These are phyloP conservation scores for Apodemus agrarius DNA, from an alignment of 2,797 vertebrate species.

Conservation along the genomic window DNA sequence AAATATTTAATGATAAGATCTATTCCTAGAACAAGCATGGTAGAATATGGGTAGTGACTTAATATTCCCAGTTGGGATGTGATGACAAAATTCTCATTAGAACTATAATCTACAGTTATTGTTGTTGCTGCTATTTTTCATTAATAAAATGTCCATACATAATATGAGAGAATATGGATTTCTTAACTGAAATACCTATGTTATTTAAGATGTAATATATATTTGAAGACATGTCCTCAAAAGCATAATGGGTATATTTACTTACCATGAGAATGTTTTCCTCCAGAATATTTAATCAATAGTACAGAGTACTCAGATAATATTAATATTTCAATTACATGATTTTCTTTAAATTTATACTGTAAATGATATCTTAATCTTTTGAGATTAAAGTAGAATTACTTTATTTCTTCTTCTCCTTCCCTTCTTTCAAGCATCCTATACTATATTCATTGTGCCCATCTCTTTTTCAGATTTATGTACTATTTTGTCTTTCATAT, in stretches of 20 bases:
- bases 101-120: background rate
- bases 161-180: background rate
- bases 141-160: background rate
- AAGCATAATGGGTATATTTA: background rate
- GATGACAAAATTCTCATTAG: background rate
- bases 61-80: accelerated
- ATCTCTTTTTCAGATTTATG: background rate
- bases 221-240: background rate
- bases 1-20: background rate
- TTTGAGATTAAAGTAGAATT: background rate
- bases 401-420: background rate
- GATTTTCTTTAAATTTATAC: background rate
- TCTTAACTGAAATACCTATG: background rate
- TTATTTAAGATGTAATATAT: background rate
- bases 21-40: background rate
- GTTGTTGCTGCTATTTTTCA: background rate
- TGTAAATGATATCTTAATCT: background rate
- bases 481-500: background rate
- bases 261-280: background rate
- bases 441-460: too few species aligned
- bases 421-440: background rate
- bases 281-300: background rate
- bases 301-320: background rate
- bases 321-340: background rate
- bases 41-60: background rate